Evolutionary conservation across 2,888 invertebrate species (phyloP).

Genomic region (Drosophila nr. medialis): DNA sequence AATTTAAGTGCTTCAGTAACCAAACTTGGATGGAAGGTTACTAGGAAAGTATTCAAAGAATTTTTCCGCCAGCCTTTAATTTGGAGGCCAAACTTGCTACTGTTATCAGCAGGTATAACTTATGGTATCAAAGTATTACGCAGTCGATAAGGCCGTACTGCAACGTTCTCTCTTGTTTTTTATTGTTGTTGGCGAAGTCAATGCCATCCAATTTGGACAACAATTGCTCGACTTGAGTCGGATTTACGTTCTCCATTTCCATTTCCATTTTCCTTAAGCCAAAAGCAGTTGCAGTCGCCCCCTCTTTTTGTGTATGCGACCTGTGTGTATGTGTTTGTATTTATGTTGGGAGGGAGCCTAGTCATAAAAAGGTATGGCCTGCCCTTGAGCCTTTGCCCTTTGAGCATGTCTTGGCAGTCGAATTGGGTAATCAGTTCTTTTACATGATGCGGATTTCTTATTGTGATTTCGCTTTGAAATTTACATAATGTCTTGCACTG

Average conservation of each 20-base stretch:
- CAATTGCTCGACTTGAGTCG: constrained; percentile 57
- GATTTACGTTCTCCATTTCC: constrained; percentile 29
- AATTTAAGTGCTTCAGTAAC: no score
- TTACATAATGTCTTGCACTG: constrained; percentile 66
- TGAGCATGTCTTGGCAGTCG: constrained; percentile 39
- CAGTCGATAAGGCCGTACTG: no score
- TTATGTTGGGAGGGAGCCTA: constrained; percentile 23
- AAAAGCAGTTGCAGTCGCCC: constrained; percentile 36
- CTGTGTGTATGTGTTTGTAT: constrained; percentile 14
- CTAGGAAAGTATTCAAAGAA: no score
- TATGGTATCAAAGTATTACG: no score
- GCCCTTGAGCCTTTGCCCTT: constrained; percentile 45
- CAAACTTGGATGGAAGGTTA: no score
- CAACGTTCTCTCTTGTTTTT: constrained; percentile 5
- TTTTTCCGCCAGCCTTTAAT: no score
- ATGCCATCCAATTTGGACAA: constrained; percentile 57
- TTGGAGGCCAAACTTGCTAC: no score
- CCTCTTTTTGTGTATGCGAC: not conserved
- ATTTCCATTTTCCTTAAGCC: constrained; percentile 7
- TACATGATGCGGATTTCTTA: constrained; percentile 64
- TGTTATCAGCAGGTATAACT: no score
- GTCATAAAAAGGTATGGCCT: constrained; percentile 51
- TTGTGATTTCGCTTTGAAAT: constrained; percentile 68
- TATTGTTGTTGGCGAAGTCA: constrained; percentile 46
- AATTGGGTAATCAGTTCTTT: constrained; percentile 60